Evolutionary conservation across 2,797 vertebrate genomes (phyloP), one percentile per base, ranked within the genome.

Genomic region (Rhinogobio ventralis): DNA sequence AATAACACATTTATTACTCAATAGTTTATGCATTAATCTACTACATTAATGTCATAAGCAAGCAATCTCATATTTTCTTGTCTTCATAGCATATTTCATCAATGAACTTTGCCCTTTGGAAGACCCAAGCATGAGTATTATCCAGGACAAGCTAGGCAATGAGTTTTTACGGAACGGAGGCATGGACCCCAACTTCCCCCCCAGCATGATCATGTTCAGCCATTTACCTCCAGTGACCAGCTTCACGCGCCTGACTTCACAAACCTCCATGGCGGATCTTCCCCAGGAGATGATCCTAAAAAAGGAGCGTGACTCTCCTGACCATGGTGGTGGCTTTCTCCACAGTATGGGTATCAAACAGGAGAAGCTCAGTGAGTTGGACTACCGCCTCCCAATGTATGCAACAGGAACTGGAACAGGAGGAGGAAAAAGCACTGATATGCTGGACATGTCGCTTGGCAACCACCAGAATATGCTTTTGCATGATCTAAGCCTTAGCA

Each of bases 181-280:
- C 90, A 99, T 99, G 97, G 98, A 98, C 93, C 96, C 97, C 90
- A 94, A 96, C 89, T 98, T 98, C 87, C 94, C 97, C 89, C 96
- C 96, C 87, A 94, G 97, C 91, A 98, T 98, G 98, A 96, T 98
- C 85, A 97, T 99, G 97, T 98, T 99, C 94, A 99, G 97, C 94
- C 98, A 99, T 94, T 95, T 99, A 85, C 98, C 98, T 69, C 98
- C 98, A 36, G 97, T 99, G 94, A 97, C 97, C 95, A 98, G 97
- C 95, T 99, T 99, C 91, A 96, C 97, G 20, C 96, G 97, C 82
- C 95, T 97, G 89, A 94, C 97, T 86, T 95, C 96, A 79, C 94
- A 96, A 94, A 95, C 97, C 9, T 95, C 96, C 86, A 96, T 94
- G 94, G 93, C 92, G 4, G 95, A 95, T 88, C 91, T 96, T 91